Evolutionary conservation across 1,140 invertebrate genomes (phyloP), one percentile per base, ranked within the genome.

Genomic region (Physella acuta): DNA sequence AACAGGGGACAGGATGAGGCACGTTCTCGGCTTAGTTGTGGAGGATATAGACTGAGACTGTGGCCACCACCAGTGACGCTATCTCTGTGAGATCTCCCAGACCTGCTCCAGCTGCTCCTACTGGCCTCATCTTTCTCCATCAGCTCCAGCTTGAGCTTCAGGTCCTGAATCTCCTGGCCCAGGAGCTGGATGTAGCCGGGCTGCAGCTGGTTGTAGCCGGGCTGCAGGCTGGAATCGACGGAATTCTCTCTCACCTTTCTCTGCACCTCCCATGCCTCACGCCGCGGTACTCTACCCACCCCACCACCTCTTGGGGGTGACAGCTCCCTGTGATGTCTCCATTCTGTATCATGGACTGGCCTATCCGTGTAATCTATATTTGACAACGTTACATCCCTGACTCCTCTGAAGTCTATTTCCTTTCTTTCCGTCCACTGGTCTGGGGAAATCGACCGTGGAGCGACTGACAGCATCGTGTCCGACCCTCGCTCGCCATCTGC

Each of bases 131-230:
- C 51, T 20, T 70, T 44, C n/a, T 77, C 75, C 49, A 78, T 73
- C 24, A 67, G 56, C 51, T 73, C 73, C 16, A 78, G 71, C 39
- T 78, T 78, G 20, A 73, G 55, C 33, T 77, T 77, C 60, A 78
- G 65, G 30, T 72, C 73, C 62, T 78, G 74, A 33, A 78, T 78
- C 63, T 77, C 75, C 64, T 75, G 73, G 53, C 72, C 74, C 24
- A 78, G 68, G 31, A 73, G 49, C 33, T 74, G 67, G 8, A 74
- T 70, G 49, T 71, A 71, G 44, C 64, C 69, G 34, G 70, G n/a
- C 31, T 74, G 66, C 61, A 4, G 49, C 14, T 2, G 70, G 61
- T 30, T 71, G 49, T 71, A 71, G 44, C 64, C 69, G 34, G 70
- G n/a, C 31, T 74, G 66, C 61, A 4, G 49, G 3, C 34, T 30